phyloP scores from a whole-genome alignment of 2,888 invertebrate genomes.

The Machimus rusticus region DNA sequence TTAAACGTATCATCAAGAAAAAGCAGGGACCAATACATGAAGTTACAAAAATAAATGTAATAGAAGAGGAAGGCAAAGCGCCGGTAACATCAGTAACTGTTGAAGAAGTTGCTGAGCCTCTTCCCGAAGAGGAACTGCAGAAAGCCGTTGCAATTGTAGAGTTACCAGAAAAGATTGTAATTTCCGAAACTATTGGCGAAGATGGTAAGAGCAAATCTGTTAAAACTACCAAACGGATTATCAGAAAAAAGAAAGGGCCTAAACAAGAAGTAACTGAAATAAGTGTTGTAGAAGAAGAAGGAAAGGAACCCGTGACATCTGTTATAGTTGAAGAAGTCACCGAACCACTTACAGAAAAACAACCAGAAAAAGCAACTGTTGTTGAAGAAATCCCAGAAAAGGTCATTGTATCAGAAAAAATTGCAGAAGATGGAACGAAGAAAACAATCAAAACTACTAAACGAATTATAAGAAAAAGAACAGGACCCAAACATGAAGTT shows the following conservation, averaged over 20 bases:
- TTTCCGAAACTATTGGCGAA: constrained; percentile 61
- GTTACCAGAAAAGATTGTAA: constrained; percentile 55
- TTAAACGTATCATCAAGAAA: constrained; percentile 50
- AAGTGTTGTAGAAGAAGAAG: constrained; percentile 54
- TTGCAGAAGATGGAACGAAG: constrained; percentile 58
- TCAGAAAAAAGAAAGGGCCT: constrained; percentile 57
- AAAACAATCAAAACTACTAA: constrained; percentile 55
- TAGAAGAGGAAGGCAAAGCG: constrained; percentile 54
- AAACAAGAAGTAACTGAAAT: constrained; percentile 60
- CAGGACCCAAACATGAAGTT: constrained; percentile 57
- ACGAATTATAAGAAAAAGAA: constrained; percentile 57
- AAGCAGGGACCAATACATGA: constrained; percentile 52
- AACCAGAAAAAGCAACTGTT: constrained; percentile 55
- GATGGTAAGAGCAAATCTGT: constrained; percentile 57
- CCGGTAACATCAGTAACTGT: constrained; percentile 54
- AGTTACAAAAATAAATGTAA: constrained; percentile 57
- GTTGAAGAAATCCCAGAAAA: constrained; percentile 54
- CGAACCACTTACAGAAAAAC: constrained; percentile 44
- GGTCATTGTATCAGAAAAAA: constrained; percentile 61
- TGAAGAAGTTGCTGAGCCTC: constrained; percentile 52
- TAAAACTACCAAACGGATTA: constrained; percentile 55
- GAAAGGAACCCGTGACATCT: constrained; percentile 56
- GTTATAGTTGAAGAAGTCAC: constrained; percentile 53
- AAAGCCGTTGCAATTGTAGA: constrained; percentile 50
- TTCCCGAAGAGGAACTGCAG: constrained; percentile 57